phyloP scores from a whole-genome alignment of 2,888 invertebrate genomes.

The Sinotaia quadrata region DNA sequence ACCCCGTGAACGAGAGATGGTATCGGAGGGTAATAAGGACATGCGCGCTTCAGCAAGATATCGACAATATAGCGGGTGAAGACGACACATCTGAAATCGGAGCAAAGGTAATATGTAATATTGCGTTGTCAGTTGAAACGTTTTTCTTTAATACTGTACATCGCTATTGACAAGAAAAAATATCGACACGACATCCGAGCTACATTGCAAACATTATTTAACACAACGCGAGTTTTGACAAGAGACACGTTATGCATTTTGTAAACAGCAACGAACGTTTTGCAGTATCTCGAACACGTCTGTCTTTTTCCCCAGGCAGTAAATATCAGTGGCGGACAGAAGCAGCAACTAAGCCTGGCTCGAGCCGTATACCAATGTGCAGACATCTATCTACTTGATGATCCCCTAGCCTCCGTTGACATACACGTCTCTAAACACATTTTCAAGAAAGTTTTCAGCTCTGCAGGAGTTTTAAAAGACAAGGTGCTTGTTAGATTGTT shows the following conservation, averaged over 20 bases:
- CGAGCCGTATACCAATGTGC: constrained; percentile 69
- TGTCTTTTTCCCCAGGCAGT: constrained; percentile 69
- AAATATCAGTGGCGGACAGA: constrained; percentile 70
- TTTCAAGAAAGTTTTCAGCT: constrained; percentile 38
- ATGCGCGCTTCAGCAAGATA: constrained; percentile 35
- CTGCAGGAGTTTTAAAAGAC: constrained; percentile 31
- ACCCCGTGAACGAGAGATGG: constrained; percentile 17
- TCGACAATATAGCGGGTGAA: constrained; percentile 34
- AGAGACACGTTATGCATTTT: no score
- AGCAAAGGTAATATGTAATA: constrained; percentile 29
- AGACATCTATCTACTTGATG: constrained; percentile 44
- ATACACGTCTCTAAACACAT: constrained; percentile 69
- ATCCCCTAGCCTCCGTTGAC: constrained; percentile 93
- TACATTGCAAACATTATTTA: no score
- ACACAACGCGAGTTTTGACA: no score
- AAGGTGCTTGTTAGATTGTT: no score
- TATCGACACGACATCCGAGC: no score
- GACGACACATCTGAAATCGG: constrained; percentile 40
- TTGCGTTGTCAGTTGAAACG: background rate
- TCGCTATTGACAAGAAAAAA: background rate
- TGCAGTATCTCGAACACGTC: no score
- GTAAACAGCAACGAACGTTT: no score
- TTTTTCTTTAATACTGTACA: background rate
- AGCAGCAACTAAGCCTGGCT: constrained; percentile 70
- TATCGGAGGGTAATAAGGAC: constrained; percentile 33